Conservation (phyloP, 2,888 invertebrate genomes). For the Thyatira batis region DNA sequence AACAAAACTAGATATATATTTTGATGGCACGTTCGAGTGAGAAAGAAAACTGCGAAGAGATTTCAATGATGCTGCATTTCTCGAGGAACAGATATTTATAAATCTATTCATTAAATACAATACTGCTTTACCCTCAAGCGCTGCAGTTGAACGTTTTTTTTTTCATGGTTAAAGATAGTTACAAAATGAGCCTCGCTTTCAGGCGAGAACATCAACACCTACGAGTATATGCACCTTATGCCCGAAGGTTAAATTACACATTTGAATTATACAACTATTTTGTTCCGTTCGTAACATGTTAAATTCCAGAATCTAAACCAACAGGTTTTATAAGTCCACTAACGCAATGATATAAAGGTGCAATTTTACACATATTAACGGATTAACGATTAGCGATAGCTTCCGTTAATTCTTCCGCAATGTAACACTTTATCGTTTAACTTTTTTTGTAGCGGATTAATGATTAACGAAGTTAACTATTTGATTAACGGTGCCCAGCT, state of each 20-base stretch:
- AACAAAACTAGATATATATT: too few species aligned
- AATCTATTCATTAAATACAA: too few species aligned
- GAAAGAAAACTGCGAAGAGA: not conserved
- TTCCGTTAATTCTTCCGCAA: too few species aligned
- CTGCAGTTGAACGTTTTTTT: too few species aligned
- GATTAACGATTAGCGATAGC: not conserved
- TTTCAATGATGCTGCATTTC: not conserved
- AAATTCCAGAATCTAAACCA: constrained; percentile 14
- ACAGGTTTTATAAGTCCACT: constrained; percentile 12
- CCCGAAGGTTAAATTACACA: not conserved
- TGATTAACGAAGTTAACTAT: not conserved
- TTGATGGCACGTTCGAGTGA: not conserved
- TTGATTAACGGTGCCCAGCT: too few species aligned
- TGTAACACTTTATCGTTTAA: not conserved
- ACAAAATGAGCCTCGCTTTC: too few species aligned
- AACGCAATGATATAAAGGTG: constrained; percentile 5
- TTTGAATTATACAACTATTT: constrained; percentile 5
- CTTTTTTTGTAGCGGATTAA: too few species aligned
- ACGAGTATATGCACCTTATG: too few species aligned
- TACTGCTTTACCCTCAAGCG: too few species aligned
- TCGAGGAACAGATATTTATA: not conserved
- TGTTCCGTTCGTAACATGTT: constrained; percentile 9
- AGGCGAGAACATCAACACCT: too few species aligned
- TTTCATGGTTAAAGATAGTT: not conserved
- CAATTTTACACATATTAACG: constrained; percentile 1